phyloP scores from a whole-genome alignment of 2,888 invertebrate species.

The Plebejus melissa region DNA sequence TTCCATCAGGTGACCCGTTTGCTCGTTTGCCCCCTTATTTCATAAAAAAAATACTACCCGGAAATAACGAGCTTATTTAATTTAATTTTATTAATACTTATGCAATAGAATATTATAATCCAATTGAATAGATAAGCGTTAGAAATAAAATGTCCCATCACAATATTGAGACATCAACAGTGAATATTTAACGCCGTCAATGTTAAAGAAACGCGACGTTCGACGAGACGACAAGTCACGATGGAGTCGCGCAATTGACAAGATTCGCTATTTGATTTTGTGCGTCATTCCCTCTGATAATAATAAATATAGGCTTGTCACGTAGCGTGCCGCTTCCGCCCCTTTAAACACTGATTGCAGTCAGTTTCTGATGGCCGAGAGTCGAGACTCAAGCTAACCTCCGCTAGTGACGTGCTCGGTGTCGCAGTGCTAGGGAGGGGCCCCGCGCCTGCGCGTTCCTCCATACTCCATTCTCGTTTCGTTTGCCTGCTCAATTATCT shows the following conservation, averaged over 20 bases:
- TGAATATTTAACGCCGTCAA: not conserved
- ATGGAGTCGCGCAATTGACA: constrained; percentile 35
- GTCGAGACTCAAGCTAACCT: constrained; percentile 29
- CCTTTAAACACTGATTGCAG: constrained; percentile 52
- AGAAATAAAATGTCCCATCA: not conserved
- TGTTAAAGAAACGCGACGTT: constrained; percentile 27
- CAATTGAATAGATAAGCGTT: not conserved
- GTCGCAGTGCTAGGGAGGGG: constrained; percentile 58
- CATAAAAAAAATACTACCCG: too few relatives aligned
- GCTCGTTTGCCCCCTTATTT: too few relatives aligned
- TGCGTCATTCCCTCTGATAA: constrained; percentile 48
- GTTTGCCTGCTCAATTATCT: constrained; percentile 68
- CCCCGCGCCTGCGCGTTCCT: constrained; percentile 62
- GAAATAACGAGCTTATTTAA: too few relatives aligned
- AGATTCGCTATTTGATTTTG: constrained; percentile 42
- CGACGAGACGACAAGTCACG: constrained; percentile 28
- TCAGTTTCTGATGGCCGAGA: constrained; percentile 37
- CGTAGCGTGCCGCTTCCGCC: constrained; percentile 44
- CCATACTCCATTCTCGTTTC: constrained; percentile 63
- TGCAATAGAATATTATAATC: not conserved
- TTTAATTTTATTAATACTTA: not conserved
- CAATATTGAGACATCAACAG: not conserved
- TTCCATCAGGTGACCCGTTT: too few relatives aligned
- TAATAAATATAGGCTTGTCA: constrained; percentile 52
- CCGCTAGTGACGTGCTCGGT: constrained; percentile 42